These are phyloP conservation scores for Leontocebus nigricollis DNA, from an alignment of 2,797 vertebrate species.

Conservation along the genomic window DNA sequence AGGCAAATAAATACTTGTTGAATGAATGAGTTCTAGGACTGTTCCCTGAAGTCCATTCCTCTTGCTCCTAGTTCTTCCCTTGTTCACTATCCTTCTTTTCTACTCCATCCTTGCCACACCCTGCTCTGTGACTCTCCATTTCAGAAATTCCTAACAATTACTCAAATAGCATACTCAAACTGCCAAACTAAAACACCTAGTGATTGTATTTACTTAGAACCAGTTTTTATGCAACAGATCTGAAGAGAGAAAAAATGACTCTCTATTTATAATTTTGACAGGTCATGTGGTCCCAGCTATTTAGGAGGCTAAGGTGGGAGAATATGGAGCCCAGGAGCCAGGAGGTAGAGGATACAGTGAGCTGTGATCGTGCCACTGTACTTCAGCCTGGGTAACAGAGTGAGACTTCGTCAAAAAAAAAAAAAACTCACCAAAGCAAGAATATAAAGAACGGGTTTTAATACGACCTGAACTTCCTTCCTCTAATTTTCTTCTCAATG, in stretches of 20 bases:
- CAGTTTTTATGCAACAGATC: background rate
- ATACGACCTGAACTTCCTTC: background rate
- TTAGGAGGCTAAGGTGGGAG: background rate
- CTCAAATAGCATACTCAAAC: background rate
- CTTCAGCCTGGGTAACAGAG: background rate
- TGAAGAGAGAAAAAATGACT: background rate
- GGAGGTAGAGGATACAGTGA: background rate
- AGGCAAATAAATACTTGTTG: background rate
- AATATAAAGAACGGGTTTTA: background rate
- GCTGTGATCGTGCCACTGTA: background rate
- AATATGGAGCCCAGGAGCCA: background rate
- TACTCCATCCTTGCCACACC: background rate
- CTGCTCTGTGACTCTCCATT: background rate
- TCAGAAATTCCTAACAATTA: background rate
- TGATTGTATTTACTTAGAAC: constrained; percentile 3
- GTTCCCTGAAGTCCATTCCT: background rate
- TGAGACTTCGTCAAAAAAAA: background rate
- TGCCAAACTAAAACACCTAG: background rate
- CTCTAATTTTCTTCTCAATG: background rate
- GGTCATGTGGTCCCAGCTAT: background rate
- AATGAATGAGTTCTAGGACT: background rate
- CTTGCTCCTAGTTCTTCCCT: background rate
- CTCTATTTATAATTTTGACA: background rate
- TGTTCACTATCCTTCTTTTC: background rate
- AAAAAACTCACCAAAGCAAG: background rate